Percentiles rank a stretch among this genome's conserved stretches.
Evolutionary conservation across 2,113 vertebrate genomes (phyloP).

Genomic region (Heliornis fulica): DNA sequence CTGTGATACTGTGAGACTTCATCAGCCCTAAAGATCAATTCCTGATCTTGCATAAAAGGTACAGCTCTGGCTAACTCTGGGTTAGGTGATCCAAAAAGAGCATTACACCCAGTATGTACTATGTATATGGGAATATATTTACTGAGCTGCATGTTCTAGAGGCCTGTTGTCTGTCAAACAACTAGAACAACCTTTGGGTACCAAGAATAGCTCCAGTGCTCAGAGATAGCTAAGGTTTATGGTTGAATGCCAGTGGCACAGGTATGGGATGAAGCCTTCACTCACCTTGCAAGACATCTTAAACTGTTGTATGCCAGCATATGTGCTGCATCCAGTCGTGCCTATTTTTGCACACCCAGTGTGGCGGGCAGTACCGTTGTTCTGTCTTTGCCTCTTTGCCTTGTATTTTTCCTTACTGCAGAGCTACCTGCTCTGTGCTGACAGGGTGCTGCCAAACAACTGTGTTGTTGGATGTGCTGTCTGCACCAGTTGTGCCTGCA

Average conservation of each 20-base stretch:
- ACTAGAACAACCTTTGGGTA: not conserved
- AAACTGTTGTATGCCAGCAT: not conserved
- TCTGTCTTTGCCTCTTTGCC: not conserved
- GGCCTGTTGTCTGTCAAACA: not conserved
- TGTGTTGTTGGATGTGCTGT: fast-evolving
- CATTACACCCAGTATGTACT: not conserved
- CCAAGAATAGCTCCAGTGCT: not conserved
- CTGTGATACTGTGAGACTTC: not conserved
- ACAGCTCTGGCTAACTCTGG: not conserved
- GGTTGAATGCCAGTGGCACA: not conserved
- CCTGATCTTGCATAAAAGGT: not conserved
- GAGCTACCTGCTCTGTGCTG: not conserved
- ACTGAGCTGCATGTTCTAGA: not conserved
- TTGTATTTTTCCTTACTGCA: not conserved
- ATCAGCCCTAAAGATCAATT: not conserved
- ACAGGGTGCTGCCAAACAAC: not conserved
- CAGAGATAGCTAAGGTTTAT: not conserved
- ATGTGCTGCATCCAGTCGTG: not conserved
- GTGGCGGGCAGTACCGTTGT: not conserved
- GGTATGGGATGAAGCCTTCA: not conserved
- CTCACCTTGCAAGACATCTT: not conserved
- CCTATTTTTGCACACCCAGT: not conserved
- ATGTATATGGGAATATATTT: not conserved
- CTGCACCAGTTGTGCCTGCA: not conserved
- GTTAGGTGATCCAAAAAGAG: not conserved